Percentiles rank a stretch among this genome's conserved stretches.
phyloP scores from a whole-genome alignment of 2,888 invertebrate species.

The Thysanoteuthis rhombus region DNA sequence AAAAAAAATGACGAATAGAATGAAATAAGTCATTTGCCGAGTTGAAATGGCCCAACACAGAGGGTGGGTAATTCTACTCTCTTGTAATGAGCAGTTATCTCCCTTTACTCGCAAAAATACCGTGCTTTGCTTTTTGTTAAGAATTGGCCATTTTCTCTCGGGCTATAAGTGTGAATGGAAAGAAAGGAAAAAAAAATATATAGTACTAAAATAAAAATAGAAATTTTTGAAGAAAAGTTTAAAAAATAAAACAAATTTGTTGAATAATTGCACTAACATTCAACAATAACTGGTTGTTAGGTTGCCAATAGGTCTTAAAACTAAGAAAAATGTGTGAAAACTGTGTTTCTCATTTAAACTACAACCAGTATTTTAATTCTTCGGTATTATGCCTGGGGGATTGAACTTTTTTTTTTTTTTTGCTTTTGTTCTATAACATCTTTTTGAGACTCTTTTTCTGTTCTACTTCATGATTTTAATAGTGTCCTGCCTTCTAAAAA shows the following conservation, averaged over 20 bases:
- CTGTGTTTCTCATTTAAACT: neutral
- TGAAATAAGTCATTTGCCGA: neutral
- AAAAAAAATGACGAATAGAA: neutral
- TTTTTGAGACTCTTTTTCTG: neutral
- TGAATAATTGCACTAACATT: neutral
- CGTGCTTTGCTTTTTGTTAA: neutral
- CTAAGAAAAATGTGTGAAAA: neutral
- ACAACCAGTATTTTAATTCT: neutral
- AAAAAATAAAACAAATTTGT: neutral
- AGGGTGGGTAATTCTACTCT: slow-evolving; percentile 21
- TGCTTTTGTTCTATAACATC: neutral
- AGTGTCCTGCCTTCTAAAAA: neutral
- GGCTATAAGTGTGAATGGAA: neutral
- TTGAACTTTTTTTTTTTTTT: neutral
- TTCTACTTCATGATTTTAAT: neutral
- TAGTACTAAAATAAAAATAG: neutral
- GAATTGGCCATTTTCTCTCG: neutral
- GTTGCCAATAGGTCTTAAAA: neutral
- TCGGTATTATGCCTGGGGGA: neutral
- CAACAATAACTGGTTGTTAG: neutral
- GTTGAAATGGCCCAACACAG: neutral
- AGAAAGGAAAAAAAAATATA: neutral
- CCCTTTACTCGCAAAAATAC: neutral
- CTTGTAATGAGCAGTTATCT: neutral
- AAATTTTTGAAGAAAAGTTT: neutral